Evolutionary conservation across 1,140 invertebrate genomes (phyloP), one percentile per base, ranked within the genome.

Genomic region (Ectropis grisescens): DNA sequence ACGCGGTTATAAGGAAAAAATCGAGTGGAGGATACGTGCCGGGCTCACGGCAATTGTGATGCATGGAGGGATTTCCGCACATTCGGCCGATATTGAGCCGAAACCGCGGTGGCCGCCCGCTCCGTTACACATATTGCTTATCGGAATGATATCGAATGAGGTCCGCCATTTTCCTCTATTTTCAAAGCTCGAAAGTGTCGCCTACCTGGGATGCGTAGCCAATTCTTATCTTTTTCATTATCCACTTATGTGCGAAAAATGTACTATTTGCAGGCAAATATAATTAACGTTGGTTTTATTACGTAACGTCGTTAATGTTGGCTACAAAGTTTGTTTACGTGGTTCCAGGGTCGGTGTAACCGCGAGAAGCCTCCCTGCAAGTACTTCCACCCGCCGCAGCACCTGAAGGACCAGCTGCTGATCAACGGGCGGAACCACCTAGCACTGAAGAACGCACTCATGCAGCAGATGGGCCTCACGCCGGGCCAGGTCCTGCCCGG

Each of bases 331-430:
- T 0, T 25, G 9, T 12, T 9, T 14, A 11, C 19, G 16, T 4
- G 3, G 8, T 89, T 89, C 43, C 81, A 99, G 98, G 98, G 97
- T 68, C 96, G 98, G 83, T 99, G 98, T 89, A 98, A 98, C 82
- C 90, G 98, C 66, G 98, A 99, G 84, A 99, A 99, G 79, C 98
- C 98, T 45, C 98, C 98, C 54, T 99, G 98, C 93, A 99, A 99
- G 88, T 99, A 99, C 85, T 97, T 99, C 84, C 98, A 99, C 87
- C 97, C 97, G 47, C 98, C 98, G 50, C 97, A 99, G 80, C 98
- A 99, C 83, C 88, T 99, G 51, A 98, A 99, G 87, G 98, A 99
- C 85, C 98, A 99, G 86, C 88, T 99, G 68, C 87, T 99, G 75
- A 98, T 99, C 88, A 99, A 99, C 85, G 98, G 98, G 40, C 89